These are phyloP conservation scores for Gymnobelideus leadbeateri DNA, from an alignment of 2,113 vertebrate genomes.

Conservation along the genomic window DNA sequence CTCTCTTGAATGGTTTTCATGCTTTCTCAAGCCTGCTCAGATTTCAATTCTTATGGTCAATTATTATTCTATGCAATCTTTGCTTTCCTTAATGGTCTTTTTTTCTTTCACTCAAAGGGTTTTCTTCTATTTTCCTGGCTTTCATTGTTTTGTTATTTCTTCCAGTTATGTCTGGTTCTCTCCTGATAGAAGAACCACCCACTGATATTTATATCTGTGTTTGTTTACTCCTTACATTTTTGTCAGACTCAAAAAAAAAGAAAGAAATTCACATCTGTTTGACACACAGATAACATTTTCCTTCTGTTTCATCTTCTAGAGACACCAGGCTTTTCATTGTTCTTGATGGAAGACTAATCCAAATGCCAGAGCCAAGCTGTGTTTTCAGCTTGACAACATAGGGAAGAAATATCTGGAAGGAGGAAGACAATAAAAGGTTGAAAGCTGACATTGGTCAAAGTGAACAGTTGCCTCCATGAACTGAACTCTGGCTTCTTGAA, in stretches of 20 bases:
- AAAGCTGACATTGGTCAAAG: constrained; percentile 2
- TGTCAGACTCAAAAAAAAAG: background rate
- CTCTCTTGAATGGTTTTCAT: background rate
- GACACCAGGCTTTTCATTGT: background rate
- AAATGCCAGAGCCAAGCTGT: constrained; percentile 3
- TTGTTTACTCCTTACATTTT: constrained; percentile 17
- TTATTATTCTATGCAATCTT: background rate
- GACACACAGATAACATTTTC: background rate
- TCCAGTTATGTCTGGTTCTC: background rate
- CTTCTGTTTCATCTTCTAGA: constrained; percentile 20
- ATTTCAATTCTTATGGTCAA: background rate
- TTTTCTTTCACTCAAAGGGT: constrained; percentile 4
- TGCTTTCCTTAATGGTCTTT: background rate
- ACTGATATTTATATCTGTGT: background rate
- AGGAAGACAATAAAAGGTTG: constrained; percentile 15
- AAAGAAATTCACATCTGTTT: background rate
- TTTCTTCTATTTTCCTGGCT: background rate
- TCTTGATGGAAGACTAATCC: background rate
- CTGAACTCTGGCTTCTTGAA: background rate
- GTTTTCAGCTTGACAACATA: background rate
- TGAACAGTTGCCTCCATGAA: background rate
- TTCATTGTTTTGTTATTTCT: background rate
- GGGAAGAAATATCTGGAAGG: constrained; percentile 22
- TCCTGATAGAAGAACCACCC: background rate
- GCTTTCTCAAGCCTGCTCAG: background rate